A percentile compares a stretch with the other conserved stretches of the same genome.
phyloP scores from a whole-genome alignment of 2,888 invertebrate species.

The Ariolimax columbianus region DNA sequence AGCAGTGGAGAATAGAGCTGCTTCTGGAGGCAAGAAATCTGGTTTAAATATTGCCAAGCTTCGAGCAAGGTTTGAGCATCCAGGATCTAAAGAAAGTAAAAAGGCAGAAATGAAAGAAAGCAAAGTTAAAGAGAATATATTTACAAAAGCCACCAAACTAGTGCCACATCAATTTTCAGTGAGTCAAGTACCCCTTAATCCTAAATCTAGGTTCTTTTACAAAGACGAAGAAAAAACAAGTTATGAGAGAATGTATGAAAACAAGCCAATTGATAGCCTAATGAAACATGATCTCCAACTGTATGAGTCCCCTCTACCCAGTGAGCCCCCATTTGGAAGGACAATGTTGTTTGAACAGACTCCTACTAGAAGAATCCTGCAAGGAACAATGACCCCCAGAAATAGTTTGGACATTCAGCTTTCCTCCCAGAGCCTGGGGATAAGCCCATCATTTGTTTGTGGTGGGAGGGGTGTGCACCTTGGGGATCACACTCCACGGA shows the following conservation, averaged over 20 bases:
- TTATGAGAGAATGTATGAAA: background rate
- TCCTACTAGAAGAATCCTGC: background rate
- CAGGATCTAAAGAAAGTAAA: background rate
- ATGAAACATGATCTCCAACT: background rate
- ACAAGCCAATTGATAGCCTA: background rate
- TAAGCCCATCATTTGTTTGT: background rate
- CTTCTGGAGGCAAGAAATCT: background rate
- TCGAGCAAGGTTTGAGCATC: slow-evolving; percentile 15
- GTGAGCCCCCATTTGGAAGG: too few species aligned
- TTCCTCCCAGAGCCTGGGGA: background rate
- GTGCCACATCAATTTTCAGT: background rate
- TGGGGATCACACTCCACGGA: background rate
- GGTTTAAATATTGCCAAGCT: slow-evolving; percentile 6
- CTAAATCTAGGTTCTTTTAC: background rate
- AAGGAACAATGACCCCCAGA: background rate
- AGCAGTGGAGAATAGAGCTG: background rate
- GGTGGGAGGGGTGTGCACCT: background rate
- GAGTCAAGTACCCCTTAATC: background rate
- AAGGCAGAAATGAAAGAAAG: background rate
- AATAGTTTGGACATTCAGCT: background rate
- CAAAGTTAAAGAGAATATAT: background rate
- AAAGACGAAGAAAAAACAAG: background rate
- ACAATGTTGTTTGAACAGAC: too few species aligned
- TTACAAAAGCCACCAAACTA: background rate
- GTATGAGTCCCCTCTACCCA: background rate